Evolutionary conservation across 2,888 invertebrate species (phyloP).

Genomic region (Platerodrilus igneus): DNA sequence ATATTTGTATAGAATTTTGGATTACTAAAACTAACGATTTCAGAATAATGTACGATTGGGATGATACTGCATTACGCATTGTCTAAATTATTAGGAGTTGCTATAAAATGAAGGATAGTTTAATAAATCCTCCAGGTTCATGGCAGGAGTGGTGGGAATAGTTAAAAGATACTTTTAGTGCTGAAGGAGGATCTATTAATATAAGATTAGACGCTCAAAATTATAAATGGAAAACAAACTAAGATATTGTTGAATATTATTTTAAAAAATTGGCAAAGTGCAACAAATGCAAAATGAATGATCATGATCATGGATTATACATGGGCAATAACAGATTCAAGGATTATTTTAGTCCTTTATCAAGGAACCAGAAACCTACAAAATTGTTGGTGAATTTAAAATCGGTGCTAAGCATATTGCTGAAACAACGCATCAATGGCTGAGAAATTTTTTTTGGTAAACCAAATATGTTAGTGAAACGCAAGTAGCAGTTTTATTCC

Average conservation of each 20-base stretch:
- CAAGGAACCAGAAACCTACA: too few species aligned
- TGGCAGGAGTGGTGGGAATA: conserved; percentile 18
- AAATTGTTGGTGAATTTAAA: too few species aligned
- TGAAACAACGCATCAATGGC: too few species aligned
- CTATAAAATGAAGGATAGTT: conserved; percentile 26
- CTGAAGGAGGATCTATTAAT: not conserved
- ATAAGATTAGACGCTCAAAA: conserved; percentile 21
- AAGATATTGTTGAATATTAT: conserved; percentile 26
- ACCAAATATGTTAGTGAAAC: too few species aligned
- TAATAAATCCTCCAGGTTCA: conserved; percentile 7
- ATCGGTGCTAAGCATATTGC: too few species aligned
- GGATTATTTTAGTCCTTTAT: too few species aligned
- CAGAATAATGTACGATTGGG: conserved; percentile 24
- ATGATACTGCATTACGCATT: conserved; percentile 26
- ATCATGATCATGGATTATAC: too few species aligned
- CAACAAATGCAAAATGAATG: conserved; percentile 26
- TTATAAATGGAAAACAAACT: conserved; percentile 19
- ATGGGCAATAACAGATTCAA: too few species aligned
- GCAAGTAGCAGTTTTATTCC: too few species aligned
- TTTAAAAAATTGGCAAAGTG: conserved; percentile 32
- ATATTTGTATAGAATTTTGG: conserved; percentile 18
- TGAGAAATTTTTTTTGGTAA: too few species aligned
- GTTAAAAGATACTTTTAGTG: too few species aligned
- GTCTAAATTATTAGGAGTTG: conserved; percentile 25
- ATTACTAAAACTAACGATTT: conserved; percentile 18